Conservation (phyloP, 2,888 invertebrate species). For the Clunio marinus region DNA sequence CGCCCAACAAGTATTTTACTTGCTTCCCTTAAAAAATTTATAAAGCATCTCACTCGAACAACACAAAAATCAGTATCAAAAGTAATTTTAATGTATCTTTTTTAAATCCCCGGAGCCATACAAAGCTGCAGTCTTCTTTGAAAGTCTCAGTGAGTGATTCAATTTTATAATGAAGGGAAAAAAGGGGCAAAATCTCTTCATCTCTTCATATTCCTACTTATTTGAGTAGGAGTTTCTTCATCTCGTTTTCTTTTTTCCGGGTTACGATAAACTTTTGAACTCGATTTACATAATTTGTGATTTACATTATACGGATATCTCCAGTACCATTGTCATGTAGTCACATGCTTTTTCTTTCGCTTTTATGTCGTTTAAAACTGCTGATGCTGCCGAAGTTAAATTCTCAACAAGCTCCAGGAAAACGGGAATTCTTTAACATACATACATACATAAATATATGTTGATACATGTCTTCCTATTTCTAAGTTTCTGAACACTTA, state of each 20-base stretch:
- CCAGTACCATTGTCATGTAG: slow-evolving; percentile 31
- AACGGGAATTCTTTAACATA: not conserved
- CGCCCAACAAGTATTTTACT: not conserved
- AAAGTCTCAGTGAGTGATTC: slow-evolving; percentile 19
- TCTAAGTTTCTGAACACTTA: not conserved
- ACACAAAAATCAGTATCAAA: slow-evolving; percentile 15
- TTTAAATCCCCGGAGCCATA: slow-evolving; percentile 16
- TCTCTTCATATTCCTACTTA: no score
- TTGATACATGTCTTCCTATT: not conserved
- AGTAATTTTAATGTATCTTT: slow-evolving; percentile 24
- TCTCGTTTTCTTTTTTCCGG: not conserved
- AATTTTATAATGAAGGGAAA: slow-evolving; percentile 25
- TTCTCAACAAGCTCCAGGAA: not conserved
- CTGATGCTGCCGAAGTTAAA: not conserved
- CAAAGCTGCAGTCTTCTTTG: slow-evolving; percentile 1
- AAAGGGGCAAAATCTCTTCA: slow-evolving; percentile 22
- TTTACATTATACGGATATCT: slow-evolving; percentile 35
- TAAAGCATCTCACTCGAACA: not conserved
- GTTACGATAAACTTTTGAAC: slow-evolving; percentile 34
- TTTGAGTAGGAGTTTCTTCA: not conserved
- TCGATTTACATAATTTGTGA: slow-evolving; percentile 38
- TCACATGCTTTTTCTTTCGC: not conserved
- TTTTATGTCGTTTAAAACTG: not conserved
- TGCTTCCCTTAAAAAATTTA: not conserved
- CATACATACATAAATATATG: no score